Conservation (phyloP, 2,113 vertebrate genomes). For the Corynorhinus townsendii region DNA sequence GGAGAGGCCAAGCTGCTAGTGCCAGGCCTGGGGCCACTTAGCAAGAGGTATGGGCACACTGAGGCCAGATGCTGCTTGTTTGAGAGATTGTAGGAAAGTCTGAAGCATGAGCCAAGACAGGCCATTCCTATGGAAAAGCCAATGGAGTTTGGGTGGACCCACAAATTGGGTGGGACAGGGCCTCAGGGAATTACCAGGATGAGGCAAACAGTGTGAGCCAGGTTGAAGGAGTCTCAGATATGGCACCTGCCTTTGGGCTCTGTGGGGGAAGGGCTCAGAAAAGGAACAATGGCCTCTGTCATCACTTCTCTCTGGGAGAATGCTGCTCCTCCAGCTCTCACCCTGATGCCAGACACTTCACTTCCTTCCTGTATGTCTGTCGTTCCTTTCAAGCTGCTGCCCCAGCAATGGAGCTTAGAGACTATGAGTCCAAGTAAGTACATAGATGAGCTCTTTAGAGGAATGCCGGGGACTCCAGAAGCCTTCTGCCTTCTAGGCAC, state of each 20-base stretch:
- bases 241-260: not conserved
- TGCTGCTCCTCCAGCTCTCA: not conserved
- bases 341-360: not conserved
- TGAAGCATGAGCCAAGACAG: not conserved
- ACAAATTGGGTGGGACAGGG: not conserved
- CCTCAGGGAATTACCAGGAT: not conserved
- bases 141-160: not conserved
- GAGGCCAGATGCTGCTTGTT: not conserved
- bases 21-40: not conserved
- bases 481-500: not conserved
- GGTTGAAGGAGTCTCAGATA: not conserved
- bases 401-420: not conserved
- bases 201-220: not conserved
- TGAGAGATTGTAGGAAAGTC: not conserved
- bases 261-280: not conserved
- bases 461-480: not conserved
- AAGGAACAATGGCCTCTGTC: not conserved
- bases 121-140: not conserved
- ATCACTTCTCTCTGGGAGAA: not conserved
- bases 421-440: not conserved
- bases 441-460: not conserved
- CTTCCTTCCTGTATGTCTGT: not conserved
- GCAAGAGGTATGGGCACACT: not conserved
- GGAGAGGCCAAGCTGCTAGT: not conserved
- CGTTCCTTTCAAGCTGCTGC: not conserved